A percentile compares a stretch with the other conserved stretches of the same genome.
These are phyloP conservation scores for Phenganax stokvisi DNA, from an alignment of 92 coral and sea anemone genomes.

Conservation along the genomic window DNA sequence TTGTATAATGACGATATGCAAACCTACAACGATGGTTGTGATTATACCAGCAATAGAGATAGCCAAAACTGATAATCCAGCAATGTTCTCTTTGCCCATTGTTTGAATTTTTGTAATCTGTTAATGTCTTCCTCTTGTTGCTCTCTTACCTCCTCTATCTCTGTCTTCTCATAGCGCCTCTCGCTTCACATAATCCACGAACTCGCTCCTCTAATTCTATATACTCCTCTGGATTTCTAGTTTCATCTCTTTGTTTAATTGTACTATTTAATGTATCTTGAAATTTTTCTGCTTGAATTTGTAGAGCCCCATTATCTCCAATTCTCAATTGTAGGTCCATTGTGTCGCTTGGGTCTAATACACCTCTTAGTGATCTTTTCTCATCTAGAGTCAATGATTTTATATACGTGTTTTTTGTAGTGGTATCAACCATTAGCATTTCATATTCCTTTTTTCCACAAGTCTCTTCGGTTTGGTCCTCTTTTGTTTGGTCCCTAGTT, in stretches of 20 bases:
- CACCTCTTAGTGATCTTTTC: not conserved
- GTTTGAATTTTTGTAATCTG: constrained; percentile 17
- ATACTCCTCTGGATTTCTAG: not conserved
- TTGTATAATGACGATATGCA: not conserved
- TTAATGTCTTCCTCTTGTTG: constrained; percentile 13
- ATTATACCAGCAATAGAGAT: constrained; percentile 23
- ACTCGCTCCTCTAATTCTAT: not conserved
- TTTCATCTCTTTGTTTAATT: too few species aligned
- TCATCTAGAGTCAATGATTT: not conserved
- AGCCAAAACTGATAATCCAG: constrained; percentile 23
- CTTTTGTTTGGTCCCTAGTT: too few species aligned
- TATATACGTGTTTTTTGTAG: too few species aligned
- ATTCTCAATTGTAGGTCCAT: not conserved
- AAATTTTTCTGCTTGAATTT: not conserved
- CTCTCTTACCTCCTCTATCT: not conserved
- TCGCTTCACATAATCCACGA: not conserved
- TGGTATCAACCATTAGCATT: not conserved
- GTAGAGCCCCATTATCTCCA: not conserved
- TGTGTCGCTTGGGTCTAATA: not conserved
- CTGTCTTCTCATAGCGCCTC: not conserved
- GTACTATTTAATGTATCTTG: not conserved
- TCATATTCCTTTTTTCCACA: too few species aligned
- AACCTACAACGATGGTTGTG: constrained; percentile 18
- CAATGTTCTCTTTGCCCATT: constrained; percentile 34
- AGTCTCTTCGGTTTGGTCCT: too few species aligned